These are phyloP conservation scores for Platysternon megacephalum DNA, from an alignment of 2,113 vertebrate species.

Conservation along the genomic window DNA sequence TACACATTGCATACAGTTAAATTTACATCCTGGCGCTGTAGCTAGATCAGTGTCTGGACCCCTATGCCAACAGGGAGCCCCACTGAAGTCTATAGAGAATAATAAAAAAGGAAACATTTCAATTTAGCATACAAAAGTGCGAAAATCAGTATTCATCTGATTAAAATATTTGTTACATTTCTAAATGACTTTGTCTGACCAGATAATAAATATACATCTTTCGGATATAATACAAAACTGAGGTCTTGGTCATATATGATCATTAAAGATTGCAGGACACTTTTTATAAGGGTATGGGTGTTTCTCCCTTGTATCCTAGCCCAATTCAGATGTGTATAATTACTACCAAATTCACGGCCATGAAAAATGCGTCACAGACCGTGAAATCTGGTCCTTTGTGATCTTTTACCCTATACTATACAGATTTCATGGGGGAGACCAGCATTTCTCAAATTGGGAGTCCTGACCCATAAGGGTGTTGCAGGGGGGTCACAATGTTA, in stretches of 20 bases:
- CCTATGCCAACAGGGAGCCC: not conserved
- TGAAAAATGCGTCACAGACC: too few relatives aligned
- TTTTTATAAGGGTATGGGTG: not conserved
- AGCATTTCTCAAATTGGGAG: too few relatives aligned
- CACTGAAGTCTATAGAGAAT: accelerated
- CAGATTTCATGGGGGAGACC: too few relatives aligned
- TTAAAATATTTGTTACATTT: accelerated
- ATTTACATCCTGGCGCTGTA: not conserved
- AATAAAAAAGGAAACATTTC: accelerated
- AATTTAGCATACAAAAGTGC: accelerated
- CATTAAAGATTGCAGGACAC: not conserved
- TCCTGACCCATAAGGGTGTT: too few relatives aligned
- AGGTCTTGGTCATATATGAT: not conserved
- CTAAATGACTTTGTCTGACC: not conserved
- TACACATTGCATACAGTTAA: not conserved
- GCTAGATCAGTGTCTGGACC: not conserved
- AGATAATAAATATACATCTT: not conserved
- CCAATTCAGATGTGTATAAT: not conserved
- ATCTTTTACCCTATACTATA: too few relatives aligned
- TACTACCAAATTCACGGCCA: too few relatives aligned
- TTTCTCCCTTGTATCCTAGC: not conserved
- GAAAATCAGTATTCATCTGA: not conserved
- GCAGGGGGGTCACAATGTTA: too few relatives aligned
- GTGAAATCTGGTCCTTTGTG: too few relatives aligned
- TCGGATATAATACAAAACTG: not conserved